Percentiles rank a stretch among this genome's conserved stretches.
Evolutionary conservation across 92 coral and sea anemone species (phyloP).

Genomic region (Palythoa heliodiscus): DNA sequence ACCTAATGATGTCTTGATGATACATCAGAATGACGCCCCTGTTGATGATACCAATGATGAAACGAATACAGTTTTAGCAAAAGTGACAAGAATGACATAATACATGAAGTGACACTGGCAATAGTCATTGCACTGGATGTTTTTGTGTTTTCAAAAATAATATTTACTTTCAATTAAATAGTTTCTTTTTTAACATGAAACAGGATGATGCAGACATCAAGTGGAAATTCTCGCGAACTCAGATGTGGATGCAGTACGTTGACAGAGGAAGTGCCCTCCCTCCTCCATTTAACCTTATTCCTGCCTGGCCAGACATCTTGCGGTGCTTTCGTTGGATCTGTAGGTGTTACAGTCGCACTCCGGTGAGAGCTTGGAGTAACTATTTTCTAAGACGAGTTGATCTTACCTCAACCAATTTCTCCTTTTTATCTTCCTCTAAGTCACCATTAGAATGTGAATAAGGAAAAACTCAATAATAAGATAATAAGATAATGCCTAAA

Average conservation of each 20-base stretch:
- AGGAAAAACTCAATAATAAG: no score
- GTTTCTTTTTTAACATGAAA: background rate
- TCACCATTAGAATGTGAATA: no score
- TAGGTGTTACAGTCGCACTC: background rate
- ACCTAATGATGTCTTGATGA: no score
- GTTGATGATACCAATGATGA: no score
- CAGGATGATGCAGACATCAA: slow-evolving; percentile 87
- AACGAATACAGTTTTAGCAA: no score
- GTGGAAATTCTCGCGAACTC: slow-evolving; percentile 92
- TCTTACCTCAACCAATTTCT: background rate
- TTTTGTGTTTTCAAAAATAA: background rate
- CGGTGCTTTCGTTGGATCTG: background rate
- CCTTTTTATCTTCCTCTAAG: no score
- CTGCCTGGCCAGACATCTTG: slow-evolving; percentile 62
- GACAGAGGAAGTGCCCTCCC: slow-evolving; percentile 84
- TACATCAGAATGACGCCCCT: no score
- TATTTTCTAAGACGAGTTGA: background rate
- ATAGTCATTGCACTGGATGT: background rate
- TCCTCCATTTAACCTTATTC: slow-evolving; percentile 87
- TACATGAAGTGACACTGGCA: background rate
- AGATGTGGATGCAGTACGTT: slow-evolving; percentile 90
- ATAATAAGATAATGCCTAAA: no score
- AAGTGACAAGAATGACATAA: no score
- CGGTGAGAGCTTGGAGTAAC: background rate
- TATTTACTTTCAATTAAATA: no score